Evolutionary conservation across 2,888 invertebrate species (phyloP).

Genomic region (Ethmia dodecea): DNA sequence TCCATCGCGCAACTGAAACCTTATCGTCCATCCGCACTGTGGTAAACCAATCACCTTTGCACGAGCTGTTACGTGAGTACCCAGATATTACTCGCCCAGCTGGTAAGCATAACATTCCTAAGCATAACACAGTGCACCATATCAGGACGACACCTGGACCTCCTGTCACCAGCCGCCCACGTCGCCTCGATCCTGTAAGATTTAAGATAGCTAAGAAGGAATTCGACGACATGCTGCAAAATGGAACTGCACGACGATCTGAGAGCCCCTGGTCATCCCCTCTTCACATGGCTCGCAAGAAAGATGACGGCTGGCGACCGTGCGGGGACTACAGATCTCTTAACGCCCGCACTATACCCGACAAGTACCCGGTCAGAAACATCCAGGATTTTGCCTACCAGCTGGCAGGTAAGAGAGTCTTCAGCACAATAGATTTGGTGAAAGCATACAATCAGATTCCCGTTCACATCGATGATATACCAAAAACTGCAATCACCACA

Average conservation of each 20-base stretch:
- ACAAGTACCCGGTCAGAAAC: constrained; percentile 17
- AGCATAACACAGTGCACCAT: constrained; percentile 15
- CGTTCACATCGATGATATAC: constrained; percentile 33
- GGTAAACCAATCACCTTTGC: constrained; percentile 2
- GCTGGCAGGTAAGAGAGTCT: neutral
- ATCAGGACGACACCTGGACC: too few species aligned
- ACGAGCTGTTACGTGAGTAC: constrained; percentile 2
- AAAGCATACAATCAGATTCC: too few species aligned
- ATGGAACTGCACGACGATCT: constrained; percentile 11
- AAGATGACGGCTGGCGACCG: too few species aligned
- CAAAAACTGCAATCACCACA: constrained; percentile 36
- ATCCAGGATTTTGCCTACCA: constrained; percentile 13
- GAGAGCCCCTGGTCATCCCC: constrained; percentile 17
- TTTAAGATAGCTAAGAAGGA: constrained; percentile 9
- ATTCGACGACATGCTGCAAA: too few species aligned
- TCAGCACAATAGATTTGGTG: too few species aligned
- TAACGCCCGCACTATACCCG: constrained; percentile 19
- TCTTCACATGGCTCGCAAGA: constrained; percentile 14
- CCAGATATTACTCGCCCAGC: constrained; percentile 9
- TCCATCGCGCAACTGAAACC: neutral
- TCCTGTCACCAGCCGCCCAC: constrained; percentile 10
- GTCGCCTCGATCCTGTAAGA: constrained; percentile 11
- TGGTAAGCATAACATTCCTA: constrained; percentile 2
- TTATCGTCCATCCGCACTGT: constrained; percentile 2
- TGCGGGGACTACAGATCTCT: constrained; percentile 17